These are phyloP conservation scores for Pyrgus malvae DNA, from an alignment of 2,888 invertebrate genomes.

Conservation along the genomic window DNA sequence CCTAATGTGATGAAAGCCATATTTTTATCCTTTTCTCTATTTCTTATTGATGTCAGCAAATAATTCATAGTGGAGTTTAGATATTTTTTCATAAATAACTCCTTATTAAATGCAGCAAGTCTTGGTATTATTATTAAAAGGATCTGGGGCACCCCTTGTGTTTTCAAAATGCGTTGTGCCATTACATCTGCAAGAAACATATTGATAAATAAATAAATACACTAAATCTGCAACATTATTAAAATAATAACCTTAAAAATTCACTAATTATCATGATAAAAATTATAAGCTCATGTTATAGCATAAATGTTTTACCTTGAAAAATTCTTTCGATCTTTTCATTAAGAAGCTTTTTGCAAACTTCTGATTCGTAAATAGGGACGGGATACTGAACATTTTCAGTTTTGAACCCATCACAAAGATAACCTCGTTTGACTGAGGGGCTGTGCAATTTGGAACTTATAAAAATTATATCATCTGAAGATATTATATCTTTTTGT, in stretches of 20 bases:
- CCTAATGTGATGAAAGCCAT: constrained; percentile 95
- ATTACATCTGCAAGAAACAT: constrained; percentile 87
- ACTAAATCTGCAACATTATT: too few species aligned
- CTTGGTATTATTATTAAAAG: constrained; percentile 94
- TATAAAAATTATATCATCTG: constrained; percentile 81
- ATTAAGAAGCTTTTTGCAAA: constrained; percentile 90
- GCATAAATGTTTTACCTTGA: constrained; percentile 62
- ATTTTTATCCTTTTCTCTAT: constrained; percentile 92
- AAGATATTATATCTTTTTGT: constrained; percentile 68
- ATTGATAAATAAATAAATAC: constrained; percentile 9
- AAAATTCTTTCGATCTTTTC: constrained; percentile 93
- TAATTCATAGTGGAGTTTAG: constrained; percentile 89
- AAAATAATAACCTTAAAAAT: too few species aligned
- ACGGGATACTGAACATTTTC: constrained; percentile 79
- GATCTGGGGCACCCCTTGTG: constrained; percentile 92
- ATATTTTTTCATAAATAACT: constrained; percentile 89
- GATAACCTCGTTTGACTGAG: constrained; percentile 78
- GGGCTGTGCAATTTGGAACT: constrained; percentile 83
- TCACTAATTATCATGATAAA: too few species aligned
- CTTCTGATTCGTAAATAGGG: constrained; percentile 91
- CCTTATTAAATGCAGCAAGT: constrained; percentile 95
- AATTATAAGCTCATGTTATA: too few species aligned
- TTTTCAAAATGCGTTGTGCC: constrained; percentile 88
- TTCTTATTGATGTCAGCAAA: constrained; percentile 87
- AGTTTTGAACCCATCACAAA: constrained; percentile 74